Percentiles rank a stretch among this genome's conserved stretches.
These are phyloP conservation scores for Erpetoichthys calabaricus DNA, from an alignment of 2,797 vertebrate species.

Conservation along the genomic window DNA sequence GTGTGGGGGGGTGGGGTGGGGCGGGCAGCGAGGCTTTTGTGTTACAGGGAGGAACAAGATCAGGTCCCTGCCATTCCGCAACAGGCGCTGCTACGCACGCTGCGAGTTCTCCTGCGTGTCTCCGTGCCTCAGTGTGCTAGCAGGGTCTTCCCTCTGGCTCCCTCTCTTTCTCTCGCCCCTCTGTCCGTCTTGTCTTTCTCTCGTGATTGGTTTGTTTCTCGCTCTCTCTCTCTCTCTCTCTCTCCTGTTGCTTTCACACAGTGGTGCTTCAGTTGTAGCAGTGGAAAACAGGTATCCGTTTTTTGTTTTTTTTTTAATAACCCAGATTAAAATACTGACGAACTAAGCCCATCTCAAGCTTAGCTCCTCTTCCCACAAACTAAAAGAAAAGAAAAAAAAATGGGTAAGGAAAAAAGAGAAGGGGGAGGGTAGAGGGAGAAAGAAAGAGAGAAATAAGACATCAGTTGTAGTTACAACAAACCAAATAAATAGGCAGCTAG, in stretches of 20 bases:
- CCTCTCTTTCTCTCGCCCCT: slow-evolving; percentile 36
- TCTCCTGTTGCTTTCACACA: slow-evolving; percentile 95
- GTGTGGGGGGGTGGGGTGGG: slow-evolving; percentile 32
- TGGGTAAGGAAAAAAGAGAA: neutral
- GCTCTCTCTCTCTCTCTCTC: slow-evolving; percentile 59
- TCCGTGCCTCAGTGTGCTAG: slow-evolving; percentile 38
- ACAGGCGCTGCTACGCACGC: slow-evolving; percentile 55
- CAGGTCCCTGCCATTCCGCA: slow-evolving; percentile 34
- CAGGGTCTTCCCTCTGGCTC: slow-evolving; percentile 46
- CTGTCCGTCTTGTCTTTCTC: slow-evolving; percentile 19
- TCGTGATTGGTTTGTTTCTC: slow-evolving; percentile 28
- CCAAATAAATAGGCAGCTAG: no score
- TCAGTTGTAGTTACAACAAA: no score
- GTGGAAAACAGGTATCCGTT: slow-evolving; percentile 99
- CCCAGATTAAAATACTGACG: slow-evolving; percentile 99
- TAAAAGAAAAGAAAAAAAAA: slow-evolving; percentile 25
- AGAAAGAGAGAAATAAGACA: no score
- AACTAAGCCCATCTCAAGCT: slow-evolving; percentile 95
- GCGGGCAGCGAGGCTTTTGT: slow-evolving; percentile 29
- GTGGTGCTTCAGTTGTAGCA: slow-evolving; percentile 99
- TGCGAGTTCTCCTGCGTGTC: slow-evolving; percentile 43
- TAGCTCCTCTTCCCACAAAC: slow-evolving; percentile 87
- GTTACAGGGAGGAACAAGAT: slow-evolving; percentile 37
- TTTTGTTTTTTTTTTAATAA: slow-evolving; percentile 98
- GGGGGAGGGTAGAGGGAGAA: no score